Evolutionary conservation across 2,797 vertebrate genomes (phyloP).

Genomic region (Alfaro cultratus): DNA sequence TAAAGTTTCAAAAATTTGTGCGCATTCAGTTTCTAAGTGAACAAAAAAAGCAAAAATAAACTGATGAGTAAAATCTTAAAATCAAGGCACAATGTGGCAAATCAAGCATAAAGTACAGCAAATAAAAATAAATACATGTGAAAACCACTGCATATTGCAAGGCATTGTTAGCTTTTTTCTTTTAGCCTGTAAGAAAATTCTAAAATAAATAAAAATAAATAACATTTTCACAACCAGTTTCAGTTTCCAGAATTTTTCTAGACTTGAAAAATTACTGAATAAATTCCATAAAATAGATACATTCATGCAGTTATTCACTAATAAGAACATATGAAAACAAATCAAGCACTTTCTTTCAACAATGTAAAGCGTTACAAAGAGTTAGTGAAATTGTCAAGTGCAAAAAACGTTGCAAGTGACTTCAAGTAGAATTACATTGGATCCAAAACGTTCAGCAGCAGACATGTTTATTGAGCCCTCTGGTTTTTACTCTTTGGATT

Average conservation of each 20-base stretch:
- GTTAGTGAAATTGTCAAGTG: background rate
- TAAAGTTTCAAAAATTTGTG: background rate
- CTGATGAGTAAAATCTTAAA: background rate
- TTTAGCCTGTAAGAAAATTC: background rate
- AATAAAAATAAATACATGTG: background rate
- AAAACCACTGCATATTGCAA: background rate
- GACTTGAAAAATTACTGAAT: background rate
- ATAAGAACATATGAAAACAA: background rate
- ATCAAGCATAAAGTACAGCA: background rate
- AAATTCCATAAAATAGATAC: background rate
- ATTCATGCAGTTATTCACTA: background rate
- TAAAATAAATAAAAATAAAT: background rate
- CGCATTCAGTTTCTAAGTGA: background rate
- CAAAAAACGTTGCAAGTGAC: slow-evolving; percentile 2
- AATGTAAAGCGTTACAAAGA: background rate
- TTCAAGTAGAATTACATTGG: slow-evolving; percentile 29
- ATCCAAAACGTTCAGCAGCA: background rate
- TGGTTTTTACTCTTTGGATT: slow-evolving; percentile 42
- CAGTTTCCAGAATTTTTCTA: background rate
- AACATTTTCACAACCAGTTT: background rate
- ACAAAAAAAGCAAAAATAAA: background rate
- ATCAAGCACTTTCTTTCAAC: slow-evolving; percentile 7
- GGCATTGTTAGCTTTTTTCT: background rate
- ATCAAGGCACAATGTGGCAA: background rate
- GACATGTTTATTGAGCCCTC: slow-evolving; percentile 23